Base-by-base conservation (phyloP, 1,140 invertebrate genomes). In the Eupeodes corollae region DNA sequence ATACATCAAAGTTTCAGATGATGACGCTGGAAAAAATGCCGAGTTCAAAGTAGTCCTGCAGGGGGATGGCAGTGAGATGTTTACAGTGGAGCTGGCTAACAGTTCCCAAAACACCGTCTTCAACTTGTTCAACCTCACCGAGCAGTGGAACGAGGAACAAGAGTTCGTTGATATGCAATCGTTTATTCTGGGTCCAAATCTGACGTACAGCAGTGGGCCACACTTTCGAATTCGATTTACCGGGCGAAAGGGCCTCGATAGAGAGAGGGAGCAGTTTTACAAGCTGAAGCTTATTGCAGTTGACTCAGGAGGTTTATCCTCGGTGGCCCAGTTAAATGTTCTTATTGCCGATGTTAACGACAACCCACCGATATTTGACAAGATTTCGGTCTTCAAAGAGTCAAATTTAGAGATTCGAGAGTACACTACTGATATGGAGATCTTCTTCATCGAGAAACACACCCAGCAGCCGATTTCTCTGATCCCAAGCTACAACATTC, bases 321-420 rank as follows among this genome's bases (percentile, higher is more conserved):
- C 80, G 3, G 79, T 83, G 63, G 79, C 80, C 0, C 76, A 78
- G 51, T 56, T 94, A 5, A 80, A 71, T 0, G 78, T 94, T 42
- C 73, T 69, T 1, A 70, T 93, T 12, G 70, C 78, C 6, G 90
- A 94, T 68, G 79, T 82, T 49, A 94, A 94, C 60, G 90, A 94
- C 63, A 90, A 91, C 70, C 54, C 74, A 0, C 90, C 90, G 0
- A 73, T 75, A 41, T 83, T 80, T 51, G 75, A 73, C 48, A 78
- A 82, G 54, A 78, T 84, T 57, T 73, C 78, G 15, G 75, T 84
- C 35, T 77, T 78, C 3, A 70, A 79, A 9, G 76, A 79, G 46
- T 76, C 80, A 56, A 79, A 75, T 1, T 70, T 83, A 35, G 79
- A 79, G 34, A 75, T 84, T n/a, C 59, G 79, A 6, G 75, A 80